phyloP scores from a whole-genome alignment of 1,140 invertebrate genomes.

The Nomia melanderi region DNA sequence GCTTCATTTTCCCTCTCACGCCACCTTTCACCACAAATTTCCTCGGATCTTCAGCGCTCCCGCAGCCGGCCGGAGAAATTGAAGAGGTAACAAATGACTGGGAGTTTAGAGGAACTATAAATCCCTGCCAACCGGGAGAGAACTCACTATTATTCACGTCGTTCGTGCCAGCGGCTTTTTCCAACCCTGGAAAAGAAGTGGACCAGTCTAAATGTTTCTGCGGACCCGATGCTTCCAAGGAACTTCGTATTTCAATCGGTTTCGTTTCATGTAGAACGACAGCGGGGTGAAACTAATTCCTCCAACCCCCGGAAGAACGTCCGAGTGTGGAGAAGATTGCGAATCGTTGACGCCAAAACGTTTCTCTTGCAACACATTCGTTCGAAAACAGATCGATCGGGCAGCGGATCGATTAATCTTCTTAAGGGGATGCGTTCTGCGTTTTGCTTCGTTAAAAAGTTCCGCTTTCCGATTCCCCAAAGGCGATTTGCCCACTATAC shows the following conservation, averaged over 20 bases:
- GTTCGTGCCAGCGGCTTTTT: conserved; percentile 20
- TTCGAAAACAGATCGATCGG: too few relatives aligned
- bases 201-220: too few relatives aligned
- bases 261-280: too few relatives aligned
- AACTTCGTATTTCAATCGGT: too few relatives aligned
- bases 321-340: too few relatives aligned
- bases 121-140: conserved; percentile 42
- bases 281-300: too few relatives aligned
- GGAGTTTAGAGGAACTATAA: conserved; percentile 50
- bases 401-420: background rate
- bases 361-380: too few relatives aligned
- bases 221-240: too few relatives aligned
- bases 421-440: background rate
- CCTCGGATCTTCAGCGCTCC: conserved; percentile 8
- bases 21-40: background rate
- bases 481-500: background rate
- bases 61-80: conserved; percentile 5
- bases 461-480: background rate
- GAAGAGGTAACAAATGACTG: conserved; percentile 42
- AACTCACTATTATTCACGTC: conserved; percentile 55
- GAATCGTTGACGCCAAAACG: too few relatives aligned
- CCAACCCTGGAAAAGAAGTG: too few relatives aligned
- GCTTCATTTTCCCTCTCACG: background rate
- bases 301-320: too few relatives aligned
- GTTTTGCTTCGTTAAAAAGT: conserved; percentile 1